Conservation (phyloP, 2,797 vertebrate genomes). For the Channa striata region DNA sequence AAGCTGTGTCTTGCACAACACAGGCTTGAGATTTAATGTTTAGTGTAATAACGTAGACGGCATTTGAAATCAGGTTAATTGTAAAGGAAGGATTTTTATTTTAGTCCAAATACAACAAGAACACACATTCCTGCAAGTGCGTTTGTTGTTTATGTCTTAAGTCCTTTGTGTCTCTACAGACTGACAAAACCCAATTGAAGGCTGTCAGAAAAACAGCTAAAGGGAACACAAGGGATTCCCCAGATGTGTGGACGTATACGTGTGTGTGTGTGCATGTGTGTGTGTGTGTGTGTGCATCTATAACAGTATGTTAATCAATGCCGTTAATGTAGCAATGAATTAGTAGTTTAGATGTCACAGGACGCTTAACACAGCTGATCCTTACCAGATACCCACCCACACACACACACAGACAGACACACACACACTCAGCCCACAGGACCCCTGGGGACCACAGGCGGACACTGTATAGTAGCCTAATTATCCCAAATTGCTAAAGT, state of each 20-base stretch:
- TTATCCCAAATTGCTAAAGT: slow-evolving; percentile 88
- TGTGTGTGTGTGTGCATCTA: slow-evolving; percentile 43
- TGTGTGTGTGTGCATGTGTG: background rate
- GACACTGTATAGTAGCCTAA: slow-evolving; percentile 85
- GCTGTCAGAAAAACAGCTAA: slow-evolving; percentile 66
- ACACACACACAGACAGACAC: slow-evolving; percentile 40
- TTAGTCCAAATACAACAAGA: too few relatives aligned
- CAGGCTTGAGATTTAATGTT: too few relatives aligned
- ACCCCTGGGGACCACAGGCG: slow-evolving; percentile 80
- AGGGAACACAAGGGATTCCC: slow-evolving; percentile 74
- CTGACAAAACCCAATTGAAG: slow-evolving; percentile 42
- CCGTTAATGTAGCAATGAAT: slow-evolving; percentile 90
- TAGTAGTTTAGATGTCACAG: slow-evolving; percentile 89
- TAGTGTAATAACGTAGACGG: too few relatives aligned
- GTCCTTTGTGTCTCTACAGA: slow-evolving; percentile 36
- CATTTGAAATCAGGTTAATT: too few relatives aligned
- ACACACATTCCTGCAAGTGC: background rate
- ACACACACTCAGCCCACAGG: slow-evolving; percentile 58
- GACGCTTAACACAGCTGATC: slow-evolving; percentile 88
- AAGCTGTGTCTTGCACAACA: too few relatives aligned
- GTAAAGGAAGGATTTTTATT: too few relatives aligned
- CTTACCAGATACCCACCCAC: slow-evolving; percentile 70
- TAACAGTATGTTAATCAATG: slow-evolving; percentile 85
- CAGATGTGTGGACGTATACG: slow-evolving; percentile 51
- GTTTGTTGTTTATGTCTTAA: slow-evolving; percentile 1